Percentiles rank a stretch among this genome's conserved stretches.
These are phyloP conservation scores for Noctua janthe DNA, from an alignment of 2,888 invertebrate species.

Conservation along the genomic window DNA sequence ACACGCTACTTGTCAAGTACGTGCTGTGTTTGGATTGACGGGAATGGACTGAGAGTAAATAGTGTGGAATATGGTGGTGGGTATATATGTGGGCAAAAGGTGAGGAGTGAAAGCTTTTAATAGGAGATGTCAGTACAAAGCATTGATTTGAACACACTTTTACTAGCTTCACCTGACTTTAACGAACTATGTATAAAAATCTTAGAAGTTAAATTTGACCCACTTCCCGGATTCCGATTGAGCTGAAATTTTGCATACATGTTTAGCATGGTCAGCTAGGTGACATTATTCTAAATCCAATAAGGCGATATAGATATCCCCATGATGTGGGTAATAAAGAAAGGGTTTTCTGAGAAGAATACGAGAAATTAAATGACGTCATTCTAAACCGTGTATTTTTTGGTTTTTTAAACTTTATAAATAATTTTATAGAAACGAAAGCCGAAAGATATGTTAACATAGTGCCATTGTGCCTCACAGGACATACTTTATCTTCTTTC, in stretches of 20 bases:
- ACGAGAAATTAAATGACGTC: neutral
- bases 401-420: too few relatives aligned
- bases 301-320: neutral
- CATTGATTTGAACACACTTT: neutral
- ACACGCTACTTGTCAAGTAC: slow-evolving; percentile 54
- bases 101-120: neutral
- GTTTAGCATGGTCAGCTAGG: too few relatives aligned
- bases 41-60: neutral
- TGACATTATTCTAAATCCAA: too few relatives aligned
- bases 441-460: neutral
- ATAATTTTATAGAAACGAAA: neutral
- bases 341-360: neutral
- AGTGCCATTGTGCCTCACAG: neutral
- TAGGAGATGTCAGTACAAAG: neutral
- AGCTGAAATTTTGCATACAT: neutral
- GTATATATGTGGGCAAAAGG: neutral
- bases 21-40: slow-evolving; percentile 34
- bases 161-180: neutral
- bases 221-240: neutral
- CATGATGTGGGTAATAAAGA: neutral
- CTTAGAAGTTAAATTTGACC: too few relatives aligned
- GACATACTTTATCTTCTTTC: neutral
- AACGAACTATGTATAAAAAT: neutral
- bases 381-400: neutral
- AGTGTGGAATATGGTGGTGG: neutral